Evolutionary conservation across 2,888 invertebrate species (phyloP).

Genomic region (Globia sparganii): DNA sequence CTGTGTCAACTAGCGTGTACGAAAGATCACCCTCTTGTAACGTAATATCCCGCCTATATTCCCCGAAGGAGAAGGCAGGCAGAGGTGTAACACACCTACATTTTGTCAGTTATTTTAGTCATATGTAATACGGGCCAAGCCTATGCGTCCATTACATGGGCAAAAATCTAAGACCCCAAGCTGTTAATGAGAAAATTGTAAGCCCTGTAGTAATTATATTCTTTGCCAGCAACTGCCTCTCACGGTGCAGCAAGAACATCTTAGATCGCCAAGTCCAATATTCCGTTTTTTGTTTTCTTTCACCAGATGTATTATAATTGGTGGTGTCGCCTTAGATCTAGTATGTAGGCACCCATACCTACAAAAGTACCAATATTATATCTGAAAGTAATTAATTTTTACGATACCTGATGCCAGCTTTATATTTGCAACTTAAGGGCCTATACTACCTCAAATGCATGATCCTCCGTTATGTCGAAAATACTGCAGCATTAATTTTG

Average conservation of each 20-base stretch:
- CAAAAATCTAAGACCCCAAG: background rate
- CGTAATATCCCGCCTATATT: background rate
- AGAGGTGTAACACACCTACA: background rate
- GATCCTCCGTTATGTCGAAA: too few species aligned
- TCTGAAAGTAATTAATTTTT: background rate
- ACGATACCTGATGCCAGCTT: constrained; percentile 6
- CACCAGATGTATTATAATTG: background rate
- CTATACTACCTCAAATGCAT: too few species aligned
- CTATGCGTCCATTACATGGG: background rate
- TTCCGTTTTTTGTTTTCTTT: background rate
- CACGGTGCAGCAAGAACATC: background rate
- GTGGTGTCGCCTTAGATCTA: constrained; percentile 1
- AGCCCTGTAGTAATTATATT: background rate
- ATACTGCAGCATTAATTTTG: too few species aligned
- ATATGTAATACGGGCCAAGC: background rate
- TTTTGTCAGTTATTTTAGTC: background rate
- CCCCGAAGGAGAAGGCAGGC: background rate
- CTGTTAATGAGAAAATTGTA: background rate
- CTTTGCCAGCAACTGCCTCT: background rate
- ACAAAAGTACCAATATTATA: background rate
- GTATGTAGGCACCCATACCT: background rate
- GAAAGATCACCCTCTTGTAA: background rate
- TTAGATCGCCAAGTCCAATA: background rate
- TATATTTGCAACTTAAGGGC: constrained; percentile 13
- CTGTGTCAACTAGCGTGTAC: background rate